phyloP scores from a whole-genome alignment of 2,797 vertebrate genomes.

The Acanthiza pusilla region DNA sequence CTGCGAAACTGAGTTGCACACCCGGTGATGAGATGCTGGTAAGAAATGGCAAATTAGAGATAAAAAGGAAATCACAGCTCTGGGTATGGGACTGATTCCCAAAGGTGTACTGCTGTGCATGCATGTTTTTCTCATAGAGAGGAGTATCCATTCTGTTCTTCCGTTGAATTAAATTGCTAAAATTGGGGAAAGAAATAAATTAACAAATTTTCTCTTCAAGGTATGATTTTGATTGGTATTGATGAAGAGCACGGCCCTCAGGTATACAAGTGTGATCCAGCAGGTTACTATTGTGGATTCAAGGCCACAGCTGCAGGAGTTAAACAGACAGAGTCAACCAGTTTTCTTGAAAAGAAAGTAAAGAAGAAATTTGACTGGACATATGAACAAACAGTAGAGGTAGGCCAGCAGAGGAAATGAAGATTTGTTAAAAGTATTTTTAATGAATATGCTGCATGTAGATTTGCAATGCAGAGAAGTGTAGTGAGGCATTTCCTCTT shows the following conservation, averaged over 20 bases:
- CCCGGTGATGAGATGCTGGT: not conserved
- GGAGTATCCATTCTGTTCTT: not conserved
- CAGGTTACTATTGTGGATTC: constrained; percentile 97
- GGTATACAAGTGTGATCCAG: constrained; percentile 97
- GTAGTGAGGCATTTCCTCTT: not conserved
- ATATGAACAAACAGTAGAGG: constrained; percentile 95
- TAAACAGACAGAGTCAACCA: constrained; percentile 97
- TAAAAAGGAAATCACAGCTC: not conserved
- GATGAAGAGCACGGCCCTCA: constrained; percentile 92
- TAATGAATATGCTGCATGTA: not conserved
- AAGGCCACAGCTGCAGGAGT: constrained; percentile 98
- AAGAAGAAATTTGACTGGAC: constrained; percentile 99
- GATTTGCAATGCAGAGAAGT: not conserved
- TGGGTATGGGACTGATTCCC: not conserved
- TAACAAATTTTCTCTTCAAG: constrained; percentile 65
- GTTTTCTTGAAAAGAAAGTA: constrained; percentile 98
- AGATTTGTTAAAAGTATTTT: not conserved
- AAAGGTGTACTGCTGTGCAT: not conserved
- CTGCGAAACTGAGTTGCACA: not conserved
- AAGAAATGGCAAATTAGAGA: not conserved
- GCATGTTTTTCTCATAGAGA: not conserved
- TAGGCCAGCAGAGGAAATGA: constrained; percentile 57
- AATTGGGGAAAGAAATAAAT: not conserved
- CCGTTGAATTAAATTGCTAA: not conserved
- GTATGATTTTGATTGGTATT: constrained; percentile 95